Base-by-base conservation (phyloP, 2,113 vertebrate genomes). In the Sprattus sprattus region DNA sequence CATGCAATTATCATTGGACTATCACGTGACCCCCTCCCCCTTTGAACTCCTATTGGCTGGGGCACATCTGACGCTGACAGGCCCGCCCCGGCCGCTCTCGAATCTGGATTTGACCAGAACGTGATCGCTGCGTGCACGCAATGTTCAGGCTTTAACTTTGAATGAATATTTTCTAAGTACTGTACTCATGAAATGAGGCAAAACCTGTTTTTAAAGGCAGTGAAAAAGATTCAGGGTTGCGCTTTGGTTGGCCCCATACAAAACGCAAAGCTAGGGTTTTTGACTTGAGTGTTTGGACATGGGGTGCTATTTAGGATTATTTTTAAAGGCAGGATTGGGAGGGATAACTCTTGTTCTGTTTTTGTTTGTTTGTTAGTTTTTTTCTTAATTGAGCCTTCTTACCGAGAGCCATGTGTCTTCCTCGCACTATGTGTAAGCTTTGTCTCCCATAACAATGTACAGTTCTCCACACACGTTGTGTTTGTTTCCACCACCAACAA, bases 181-280 rank as follows among this genome's bases (percentile, higher is more conserved):
- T 95, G 94, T 95, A 93, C 94, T 95, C 94, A 94, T 95, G 86
- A 94, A 95, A 94, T 95, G 94, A 94, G 94, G 93, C 91, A 13
- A 91, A 93, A 93, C 93, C 71, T 78, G 71, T 78, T 78, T 86
- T 91, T 82, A 80, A 92, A 88, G 90, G 91, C 93, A 93, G 92
- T 93, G 92, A 93, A 92, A 78, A 71, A 78, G 39, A 93, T 91
- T 92, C 91, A 91, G 90, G 92, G 87, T 82, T 89, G 89, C 86
- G 86, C 91, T 88, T 89, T 88, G 92, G 92, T 88, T 89, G 87
- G 86, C 89, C 88, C 89, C 88, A 89, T 90, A 90, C 89, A 87
- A 93, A 91, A 91, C 88, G 91, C 92, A 93, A 78, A 93, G 93
- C 90, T 81, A 71, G 89, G 92, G 91, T 94, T 47, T 85, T 86